phyloP scores from a whole-genome alignment of 2,113 vertebrate genomes.

The Alethe diademata region DNA sequence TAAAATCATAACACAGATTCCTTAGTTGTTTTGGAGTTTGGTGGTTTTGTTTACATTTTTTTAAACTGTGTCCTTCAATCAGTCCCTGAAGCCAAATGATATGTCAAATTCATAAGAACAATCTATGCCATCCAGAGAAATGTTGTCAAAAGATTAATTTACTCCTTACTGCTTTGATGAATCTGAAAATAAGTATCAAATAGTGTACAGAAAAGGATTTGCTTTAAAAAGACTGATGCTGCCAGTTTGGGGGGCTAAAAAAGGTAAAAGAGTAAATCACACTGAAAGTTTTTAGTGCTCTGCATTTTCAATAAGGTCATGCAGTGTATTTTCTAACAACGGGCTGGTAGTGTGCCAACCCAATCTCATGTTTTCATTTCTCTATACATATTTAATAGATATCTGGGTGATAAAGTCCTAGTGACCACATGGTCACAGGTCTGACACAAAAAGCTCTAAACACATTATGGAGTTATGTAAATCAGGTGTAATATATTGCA shows the following conservation, averaged over 20 bases:
- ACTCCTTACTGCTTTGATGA: background rate
- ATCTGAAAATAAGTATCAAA: background rate
- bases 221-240: background rate
- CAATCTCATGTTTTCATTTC: background rate
- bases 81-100: background rate
- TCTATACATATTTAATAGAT: background rate
- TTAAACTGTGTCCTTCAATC: background rate
- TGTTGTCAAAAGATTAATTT: background rate
- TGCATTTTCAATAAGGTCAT: background rate
- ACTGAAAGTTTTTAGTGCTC: background rate
- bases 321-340: background rate
- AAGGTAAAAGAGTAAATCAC: background rate
- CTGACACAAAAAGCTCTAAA: background rate
- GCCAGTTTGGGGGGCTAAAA: background rate
- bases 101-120: background rate
- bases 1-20: background rate
- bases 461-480: background rate
- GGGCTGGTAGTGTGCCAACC: background rate
- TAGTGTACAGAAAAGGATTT: background rate
- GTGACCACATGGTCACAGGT: rapidly evolving
- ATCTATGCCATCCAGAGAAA: background rate
- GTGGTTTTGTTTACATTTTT: background rate
- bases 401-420: background rate
- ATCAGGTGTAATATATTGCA: background rate
- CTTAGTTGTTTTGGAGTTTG: background rate